A percentile compares a stretch with the other conserved stretches of the same genome.
These are phyloP conservation scores for Willisornis vidua DNA, from an alignment of 2,113 vertebrate species.

Conservation along the genomic window DNA sequence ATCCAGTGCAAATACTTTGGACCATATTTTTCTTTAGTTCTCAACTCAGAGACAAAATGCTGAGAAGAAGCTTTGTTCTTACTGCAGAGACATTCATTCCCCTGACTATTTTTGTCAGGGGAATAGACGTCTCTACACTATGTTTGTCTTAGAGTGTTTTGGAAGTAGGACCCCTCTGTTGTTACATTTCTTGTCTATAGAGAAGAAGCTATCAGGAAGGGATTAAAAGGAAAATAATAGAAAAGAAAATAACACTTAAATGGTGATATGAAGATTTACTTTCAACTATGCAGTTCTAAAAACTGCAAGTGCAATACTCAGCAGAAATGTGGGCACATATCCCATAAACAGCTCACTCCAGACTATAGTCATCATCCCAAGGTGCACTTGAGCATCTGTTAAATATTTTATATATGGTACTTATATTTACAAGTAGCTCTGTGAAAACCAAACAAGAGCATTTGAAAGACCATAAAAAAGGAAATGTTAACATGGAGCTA, in stretches of 20 bases:
- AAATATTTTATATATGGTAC: conserved; percentile 52
- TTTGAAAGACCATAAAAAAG: conserved; percentile 20
- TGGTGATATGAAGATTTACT: background rate
- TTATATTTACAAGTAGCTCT: conserved; percentile 34
- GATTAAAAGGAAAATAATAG: background rate
- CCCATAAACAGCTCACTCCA: conserved; percentile 26
- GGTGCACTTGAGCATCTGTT: conserved; percentile 25
- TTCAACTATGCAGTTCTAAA: background rate
- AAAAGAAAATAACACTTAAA: background rate
- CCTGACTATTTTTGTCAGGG: background rate
- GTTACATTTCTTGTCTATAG: background rate
- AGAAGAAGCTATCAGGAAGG: background rate
- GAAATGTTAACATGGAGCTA: conserved; percentile 8
- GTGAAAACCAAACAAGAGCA: background rate
- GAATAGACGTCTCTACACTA: too few relatives aligned
- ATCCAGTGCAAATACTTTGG: background rate
- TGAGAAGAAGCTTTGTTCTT: background rate
- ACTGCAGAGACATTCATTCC: background rate
- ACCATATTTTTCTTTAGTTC: background rate
- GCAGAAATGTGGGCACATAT: background rate
- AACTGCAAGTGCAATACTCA: background rate
- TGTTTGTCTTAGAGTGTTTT: background rate
- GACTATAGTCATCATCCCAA: conserved; percentile 21
- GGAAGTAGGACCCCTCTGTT: background rate
- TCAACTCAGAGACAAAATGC: background rate